These are phyloP conservation scores for Calephelis nemesis DNA, from an alignment of 1,140 invertebrate species.

Conservation along the genomic window DNA sequence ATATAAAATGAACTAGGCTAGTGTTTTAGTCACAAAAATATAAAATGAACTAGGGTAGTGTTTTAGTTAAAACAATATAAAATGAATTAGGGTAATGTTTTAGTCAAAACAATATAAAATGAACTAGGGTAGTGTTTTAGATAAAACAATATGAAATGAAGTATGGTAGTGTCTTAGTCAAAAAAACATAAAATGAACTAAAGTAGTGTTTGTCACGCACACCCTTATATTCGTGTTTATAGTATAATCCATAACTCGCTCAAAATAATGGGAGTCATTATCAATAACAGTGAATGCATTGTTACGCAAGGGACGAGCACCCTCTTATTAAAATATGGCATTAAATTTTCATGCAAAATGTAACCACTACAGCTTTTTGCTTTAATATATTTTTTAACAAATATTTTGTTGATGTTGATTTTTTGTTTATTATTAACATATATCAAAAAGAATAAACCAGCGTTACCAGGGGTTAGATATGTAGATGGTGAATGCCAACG, in stretches of 20 bases:
- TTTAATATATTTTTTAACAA: neutral
- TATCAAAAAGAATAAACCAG: too few relatives aligned
- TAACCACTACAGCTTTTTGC: constrained; percentile 36
- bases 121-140: too few relatives aligned
- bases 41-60: too few relatives aligned
- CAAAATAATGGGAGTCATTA: constrained; percentile 57
- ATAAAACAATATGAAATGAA: too few relatives aligned
- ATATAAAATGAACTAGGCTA: too few relatives aligned
- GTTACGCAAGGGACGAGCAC: constrained; percentile 56
- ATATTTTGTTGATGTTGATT: neutral
- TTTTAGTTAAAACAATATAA: too few relatives aligned
- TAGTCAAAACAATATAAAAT: too few relatives aligned
- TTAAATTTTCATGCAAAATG: constrained; percentile 58
- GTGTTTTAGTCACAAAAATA: too few relatives aligned
- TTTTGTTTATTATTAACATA: neutral
- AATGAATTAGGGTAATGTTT: neutral
- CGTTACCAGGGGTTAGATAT: too few relatives aligned
- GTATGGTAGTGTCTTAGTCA: too few relatives aligned
- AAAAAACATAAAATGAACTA: too few relatives aligned
- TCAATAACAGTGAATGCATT: constrained; percentile 62
- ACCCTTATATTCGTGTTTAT: neutral
- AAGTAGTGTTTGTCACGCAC: neutral
- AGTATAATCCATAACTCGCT: constrained; percentile 12
- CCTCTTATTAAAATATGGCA: constrained; percentile 55
- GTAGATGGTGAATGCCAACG: too few relatives aligned